phyloP scores from a whole-genome alignment of 2,888 invertebrate species.

The Chloroclysta siterata region DNA sequence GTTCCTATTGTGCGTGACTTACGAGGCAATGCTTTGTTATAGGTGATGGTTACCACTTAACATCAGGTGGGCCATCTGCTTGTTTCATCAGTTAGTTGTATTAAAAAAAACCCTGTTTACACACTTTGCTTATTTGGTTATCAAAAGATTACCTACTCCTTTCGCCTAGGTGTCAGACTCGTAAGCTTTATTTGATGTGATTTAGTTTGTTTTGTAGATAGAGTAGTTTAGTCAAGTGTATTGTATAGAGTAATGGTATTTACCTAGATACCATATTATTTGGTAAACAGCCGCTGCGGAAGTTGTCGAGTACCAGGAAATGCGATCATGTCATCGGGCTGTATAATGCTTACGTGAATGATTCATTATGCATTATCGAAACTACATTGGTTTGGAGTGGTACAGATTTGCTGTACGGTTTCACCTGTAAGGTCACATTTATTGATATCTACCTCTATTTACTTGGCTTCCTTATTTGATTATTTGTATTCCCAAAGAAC shows the following conservation, averaged over 20 bases:
- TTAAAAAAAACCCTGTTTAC: too few relatives aligned
- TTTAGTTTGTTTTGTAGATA: too few relatives aligned
- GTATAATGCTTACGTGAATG: conserved; percentile 17
- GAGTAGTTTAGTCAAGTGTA: too few relatives aligned
- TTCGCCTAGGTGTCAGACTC: too few relatives aligned
- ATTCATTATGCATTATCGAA: conserved; percentile 26
- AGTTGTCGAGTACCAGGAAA: conserved; percentile 25
- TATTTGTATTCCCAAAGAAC: not conserved
- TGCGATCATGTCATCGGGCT: conserved; percentile 16
- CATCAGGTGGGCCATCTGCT: too few relatives aligned
- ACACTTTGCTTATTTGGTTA: too few relatives aligned
- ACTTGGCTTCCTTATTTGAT: not conserved
- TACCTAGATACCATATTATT: not conserved
- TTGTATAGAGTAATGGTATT: not conserved
- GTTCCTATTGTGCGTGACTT: too few relatives aligned
- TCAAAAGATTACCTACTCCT: too few relatives aligned
- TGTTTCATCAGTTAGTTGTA: too few relatives aligned
- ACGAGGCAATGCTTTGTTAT: too few relatives aligned
- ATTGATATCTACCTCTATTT: not conserved
- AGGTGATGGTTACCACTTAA: too few relatives aligned
- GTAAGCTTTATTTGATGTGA: too few relatives aligned
- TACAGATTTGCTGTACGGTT: not conserved
- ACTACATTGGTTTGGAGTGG: conserved; percentile 4
- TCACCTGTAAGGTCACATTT: not conserved
- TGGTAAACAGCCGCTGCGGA: conserved; percentile 21